Evolutionary conservation across 2,888 invertebrate genomes (phyloP).

Genomic region (Agrochola macilenta): DNA sequence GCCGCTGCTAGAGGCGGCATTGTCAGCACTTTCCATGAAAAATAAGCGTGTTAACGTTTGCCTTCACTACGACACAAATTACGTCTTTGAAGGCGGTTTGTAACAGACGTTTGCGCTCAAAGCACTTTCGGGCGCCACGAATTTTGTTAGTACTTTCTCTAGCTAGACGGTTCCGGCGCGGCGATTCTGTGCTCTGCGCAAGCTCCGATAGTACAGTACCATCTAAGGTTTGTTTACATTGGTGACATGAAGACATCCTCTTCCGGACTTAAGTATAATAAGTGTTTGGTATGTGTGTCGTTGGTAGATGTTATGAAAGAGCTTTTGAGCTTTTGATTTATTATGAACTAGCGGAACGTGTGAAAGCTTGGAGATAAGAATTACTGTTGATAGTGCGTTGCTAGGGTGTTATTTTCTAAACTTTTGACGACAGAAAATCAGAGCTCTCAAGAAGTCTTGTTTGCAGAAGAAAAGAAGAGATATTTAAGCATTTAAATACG

Average conservation of each 20-base stretch:
- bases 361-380: constrained; percentile 34
- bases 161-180: not conserved
- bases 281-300: constrained; percentile 22
- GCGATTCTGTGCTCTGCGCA: not conserved
- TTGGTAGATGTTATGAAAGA: constrained; percentile 46
- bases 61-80: no score
- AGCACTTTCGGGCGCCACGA: not conserved
- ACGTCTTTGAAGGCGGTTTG: no score
- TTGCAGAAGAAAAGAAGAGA: not conserved
- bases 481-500: not conserved
- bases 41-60: not conserved
- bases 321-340: constrained; percentile 63
- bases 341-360: constrained; percentile 36
- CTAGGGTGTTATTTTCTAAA: not conserved
- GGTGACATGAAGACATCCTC: constrained; percentile 62
- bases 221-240: constrained; percentile 42
- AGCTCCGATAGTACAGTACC: constrained; percentile 29
- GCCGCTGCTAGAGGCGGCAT: not conserved
- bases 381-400: not conserved
- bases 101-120: not conserved
- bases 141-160: not conserved
- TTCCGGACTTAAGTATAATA: constrained; percentile 56
- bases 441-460: not conserved
- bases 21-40: not conserved
- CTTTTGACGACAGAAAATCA: not conserved